Conservation (phyloP, 2,113 vertebrate species). For the Caranx ignobilis region DNA sequence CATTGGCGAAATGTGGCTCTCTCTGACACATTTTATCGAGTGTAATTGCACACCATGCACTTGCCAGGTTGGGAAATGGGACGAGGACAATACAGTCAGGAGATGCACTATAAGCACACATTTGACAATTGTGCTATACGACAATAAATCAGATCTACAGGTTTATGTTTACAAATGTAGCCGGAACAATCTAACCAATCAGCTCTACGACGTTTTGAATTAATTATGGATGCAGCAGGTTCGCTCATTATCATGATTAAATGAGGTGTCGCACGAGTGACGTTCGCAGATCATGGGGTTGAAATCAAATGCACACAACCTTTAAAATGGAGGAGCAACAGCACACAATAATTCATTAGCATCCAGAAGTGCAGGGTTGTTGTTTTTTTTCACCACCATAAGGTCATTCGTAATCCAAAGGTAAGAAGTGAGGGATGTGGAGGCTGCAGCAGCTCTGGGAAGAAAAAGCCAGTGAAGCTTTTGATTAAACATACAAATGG, state of each 20-base stretch:
- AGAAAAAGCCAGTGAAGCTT: constrained; percentile 14
- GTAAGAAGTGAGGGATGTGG: constrained; percentile 16
- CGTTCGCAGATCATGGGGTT: background rate
- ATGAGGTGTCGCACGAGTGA: constrained; percentile 12
- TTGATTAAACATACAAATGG: constrained; percentile 39
- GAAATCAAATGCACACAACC: constrained; percentile 25
- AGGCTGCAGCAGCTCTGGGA: constrained; percentile 8
- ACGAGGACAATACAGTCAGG: constrained; percentile 41
- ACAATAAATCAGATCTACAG: constrained; percentile 31
- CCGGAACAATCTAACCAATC: constrained; percentile 1
- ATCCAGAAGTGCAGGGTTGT: background rate
- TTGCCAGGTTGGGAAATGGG: constrained; percentile 58
- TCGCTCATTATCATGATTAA: constrained; percentile 24
- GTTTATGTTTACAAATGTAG: constrained; percentile 31
- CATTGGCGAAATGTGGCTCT: constrained; percentile 65
- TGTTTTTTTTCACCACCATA: background rate
- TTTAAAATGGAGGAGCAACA: constrained; percentile 11
- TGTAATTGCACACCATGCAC: constrained; percentile 37
- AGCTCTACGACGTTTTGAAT: background rate
- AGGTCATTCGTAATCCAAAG: constrained; percentile 44
- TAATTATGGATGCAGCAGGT: constrained; percentile 29
- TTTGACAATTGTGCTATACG: constrained; percentile 13
- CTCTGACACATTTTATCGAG: constrained; percentile 70
- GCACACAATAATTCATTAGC: background rate
- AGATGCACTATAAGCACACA: constrained; percentile 17